These are phyloP conservation scores for Myodes glareolus DNA, from an alignment of 2,113 vertebrate genomes.

Conservation along the genomic window DNA sequence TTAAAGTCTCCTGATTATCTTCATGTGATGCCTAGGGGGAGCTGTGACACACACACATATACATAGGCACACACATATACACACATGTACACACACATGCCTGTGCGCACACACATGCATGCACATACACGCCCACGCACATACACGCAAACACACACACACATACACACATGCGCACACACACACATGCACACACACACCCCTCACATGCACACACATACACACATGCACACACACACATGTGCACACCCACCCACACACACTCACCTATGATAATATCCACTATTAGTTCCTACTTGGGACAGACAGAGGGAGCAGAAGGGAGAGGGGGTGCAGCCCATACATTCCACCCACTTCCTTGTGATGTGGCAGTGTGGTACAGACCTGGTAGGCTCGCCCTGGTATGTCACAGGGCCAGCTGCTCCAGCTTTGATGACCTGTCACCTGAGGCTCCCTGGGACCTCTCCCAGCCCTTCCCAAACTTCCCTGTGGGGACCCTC, in stretches of 20 bases:
- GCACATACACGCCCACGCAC: too few species aligned
- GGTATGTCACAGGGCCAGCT: not conserved
- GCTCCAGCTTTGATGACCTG: not conserved
- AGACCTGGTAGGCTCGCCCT: not conserved
- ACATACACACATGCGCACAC: too few species aligned
- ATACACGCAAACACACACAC: too few species aligned
- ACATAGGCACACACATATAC: too few species aligned
- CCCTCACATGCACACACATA: too few species aligned
- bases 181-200: accelerated
- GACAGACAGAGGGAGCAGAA: not conserved
- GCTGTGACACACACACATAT: not conserved
- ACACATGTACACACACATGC: too few species aligned
- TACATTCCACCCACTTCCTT: too few species aligned
- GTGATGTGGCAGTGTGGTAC: not conserved
- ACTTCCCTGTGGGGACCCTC: too few species aligned
- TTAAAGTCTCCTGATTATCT: not conserved
- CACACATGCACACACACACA: not conserved
- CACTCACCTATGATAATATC: not conserved
- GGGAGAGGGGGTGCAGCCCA: too few species aligned
- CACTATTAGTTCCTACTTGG: too few species aligned
- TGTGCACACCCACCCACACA: not conserved
- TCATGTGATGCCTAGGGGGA: not conserved
- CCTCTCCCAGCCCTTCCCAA: not conserved
- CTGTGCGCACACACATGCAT: too few species aligned
- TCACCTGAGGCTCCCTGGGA: not conserved